Base-by-base conservation (phyloP, 1,140 invertebrate genomes). In the Drosophila mauritiana region DNA sequence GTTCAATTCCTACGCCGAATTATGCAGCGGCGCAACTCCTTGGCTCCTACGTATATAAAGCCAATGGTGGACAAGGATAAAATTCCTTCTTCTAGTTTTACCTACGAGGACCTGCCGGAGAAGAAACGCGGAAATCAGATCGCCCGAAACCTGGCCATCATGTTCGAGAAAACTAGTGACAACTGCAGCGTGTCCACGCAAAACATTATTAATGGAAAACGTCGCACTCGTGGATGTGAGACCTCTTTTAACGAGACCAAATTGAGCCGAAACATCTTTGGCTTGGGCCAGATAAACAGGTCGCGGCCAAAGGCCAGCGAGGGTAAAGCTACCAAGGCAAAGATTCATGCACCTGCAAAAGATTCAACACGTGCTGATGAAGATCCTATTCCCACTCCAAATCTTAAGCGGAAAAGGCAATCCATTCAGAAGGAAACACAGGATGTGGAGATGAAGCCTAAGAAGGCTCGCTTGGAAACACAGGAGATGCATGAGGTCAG, bases 161-260 rank as follows among this genome's bases (percentile, higher is more conserved):
- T 91, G 10, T 91, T 90, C 4, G 62, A 89, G 37, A 91, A 70
- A 45, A 70, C 77, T 7, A 76, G 15, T 42, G 91, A 92, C 40
- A 92, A 88, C 31, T 92, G 88, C 10, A 74, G 57, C 25, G 65
- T 92, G 2, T 92, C 91, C 11, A 88, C 88, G 0, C 91, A 92
- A 1, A 92, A 92, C 27, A 92, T 92, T 4, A 65, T 92, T 0
- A 54, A 37, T 0, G 91, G 91, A 0, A 92, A 92, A 40, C 78
- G 91, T 0, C 52, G 88, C 1, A 80, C 88, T 0, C 74, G 91
- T 2, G 57, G 68, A 0, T 46, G 37, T 0, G 70, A 67, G 0
- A 17, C 59, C 4, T 77, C 78, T 5, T 39, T 88, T 0, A 92
- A 91, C 25, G 90, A 91, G 45, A 84, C 76, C 0, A 17, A 64